Evolutionary conservation across 2,797 vertebrate genomes (phyloP).

Genomic region (Momotus momota): DNA sequence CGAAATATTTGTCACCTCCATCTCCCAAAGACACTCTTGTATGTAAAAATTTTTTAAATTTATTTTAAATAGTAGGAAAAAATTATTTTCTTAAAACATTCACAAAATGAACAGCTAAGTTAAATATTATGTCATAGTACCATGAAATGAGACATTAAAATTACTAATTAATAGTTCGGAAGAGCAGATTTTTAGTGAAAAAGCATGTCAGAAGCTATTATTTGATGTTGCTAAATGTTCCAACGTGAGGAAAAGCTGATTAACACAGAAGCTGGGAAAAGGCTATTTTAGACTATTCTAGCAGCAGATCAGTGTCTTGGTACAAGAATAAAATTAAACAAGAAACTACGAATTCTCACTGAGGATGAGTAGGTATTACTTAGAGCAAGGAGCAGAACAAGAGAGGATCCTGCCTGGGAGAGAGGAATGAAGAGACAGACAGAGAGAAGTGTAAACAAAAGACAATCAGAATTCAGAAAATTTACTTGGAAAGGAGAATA

Average conservation of each 20-base stretch:
- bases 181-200: not conserved
- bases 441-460: not conserved
- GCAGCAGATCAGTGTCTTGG: not conserved
- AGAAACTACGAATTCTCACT: not conserved
- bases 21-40: not conserved
- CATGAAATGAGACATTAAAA: not conserved
- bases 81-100: not conserved
- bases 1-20: not conserved
- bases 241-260: not conserved
- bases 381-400: not conserved
- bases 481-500: not conserved
- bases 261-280: not conserved
- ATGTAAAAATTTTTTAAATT: not conserved
- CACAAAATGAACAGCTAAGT: not conserved
- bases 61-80: not conserved
- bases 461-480: not conserved
- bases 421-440: no score
- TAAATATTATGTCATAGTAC: accelerated
- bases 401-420: not conserved
- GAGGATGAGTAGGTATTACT: not conserved
- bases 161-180: not conserved
- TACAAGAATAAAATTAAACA: not conserved
- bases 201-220: not conserved
- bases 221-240: not conserved
- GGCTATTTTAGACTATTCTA: not conserved